These are phyloP conservation scores for Adelognathus sp. DNA, from an alignment of 2,888 invertebrate genomes.

Conservation along the genomic window DNA sequence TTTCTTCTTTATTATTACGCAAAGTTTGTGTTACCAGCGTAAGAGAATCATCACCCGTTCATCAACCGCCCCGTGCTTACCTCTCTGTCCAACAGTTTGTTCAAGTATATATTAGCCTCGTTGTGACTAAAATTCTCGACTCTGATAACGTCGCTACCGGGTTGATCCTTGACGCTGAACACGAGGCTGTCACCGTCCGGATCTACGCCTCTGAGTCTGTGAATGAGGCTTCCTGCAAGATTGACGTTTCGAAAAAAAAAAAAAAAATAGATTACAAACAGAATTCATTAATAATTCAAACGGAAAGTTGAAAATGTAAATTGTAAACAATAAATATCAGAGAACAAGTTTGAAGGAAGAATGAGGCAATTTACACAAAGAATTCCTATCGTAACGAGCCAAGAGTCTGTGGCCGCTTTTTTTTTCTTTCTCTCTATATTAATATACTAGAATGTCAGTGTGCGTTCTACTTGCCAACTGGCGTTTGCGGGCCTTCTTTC, in stretches of 20 bases:
- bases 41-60: not conserved
- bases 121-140: slow-evolving; percentile 91
- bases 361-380: not conserved
- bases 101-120: slow-evolving; percentile 93
- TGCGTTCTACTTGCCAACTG: slow-evolving; percentile 87
- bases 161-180: slow-evolving; percentile 91
- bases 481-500: slow-evolving; percentile 93
- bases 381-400: not conserved
- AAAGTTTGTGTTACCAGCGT: too few species aligned
- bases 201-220: slow-evolving; percentile 91
- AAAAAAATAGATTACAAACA: slow-evolving; percentile 6
- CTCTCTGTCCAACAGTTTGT: slow-evolving; percentile 95
- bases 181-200: slow-evolving; percentile 92
- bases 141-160: slow-evolving; percentile 91
- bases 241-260: not conserved
- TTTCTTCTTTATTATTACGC: too few species aligned
- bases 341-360: not conserved
- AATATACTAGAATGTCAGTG: slow-evolving; percentile 45
- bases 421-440: not conserved
- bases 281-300: not conserved
- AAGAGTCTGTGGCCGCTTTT: not conserved
- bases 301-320: not conserved
- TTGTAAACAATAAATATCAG: not conserved
- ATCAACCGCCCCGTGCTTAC: slow-evolving; percentile 80
- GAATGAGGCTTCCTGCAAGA: slow-evolving; percentile 89